These are phyloP conservation scores for Coracias cyanogaster DNA, from an alignment of 2,797 vertebrate species.

Conservation along the genomic window DNA sequence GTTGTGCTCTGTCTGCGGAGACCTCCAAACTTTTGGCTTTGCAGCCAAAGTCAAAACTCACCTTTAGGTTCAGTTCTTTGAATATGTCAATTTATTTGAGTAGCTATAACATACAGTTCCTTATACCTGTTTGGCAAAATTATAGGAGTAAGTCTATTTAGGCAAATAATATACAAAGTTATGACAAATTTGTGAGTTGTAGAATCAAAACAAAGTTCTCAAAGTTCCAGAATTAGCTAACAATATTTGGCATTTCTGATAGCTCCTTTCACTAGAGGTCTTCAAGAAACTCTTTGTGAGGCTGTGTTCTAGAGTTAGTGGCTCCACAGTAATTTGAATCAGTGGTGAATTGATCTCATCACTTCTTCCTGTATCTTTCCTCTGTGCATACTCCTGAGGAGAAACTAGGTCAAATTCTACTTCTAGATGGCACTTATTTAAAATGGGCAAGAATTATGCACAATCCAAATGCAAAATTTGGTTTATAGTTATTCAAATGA, in stretches of 20 bases:
- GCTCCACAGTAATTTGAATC: background rate
- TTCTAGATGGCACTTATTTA: conserved; percentile 18
- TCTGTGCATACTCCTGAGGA: background rate
- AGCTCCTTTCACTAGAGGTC: background rate
- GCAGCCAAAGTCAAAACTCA: background rate
- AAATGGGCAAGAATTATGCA: background rate
- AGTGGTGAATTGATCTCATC: background rate
- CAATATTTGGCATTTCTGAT: background rate
- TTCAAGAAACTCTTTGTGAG: background rate
- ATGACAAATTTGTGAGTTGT: background rate
- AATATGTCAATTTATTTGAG: background rate
- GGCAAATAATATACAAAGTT: background rate
- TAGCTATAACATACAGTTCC: background rate
- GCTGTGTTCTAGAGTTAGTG: background rate
- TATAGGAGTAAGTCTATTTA: background rate
- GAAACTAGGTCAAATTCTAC: conserved; percentile 20
- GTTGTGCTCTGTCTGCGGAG: background rate
- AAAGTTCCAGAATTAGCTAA: background rate
- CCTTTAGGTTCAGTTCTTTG: background rate
- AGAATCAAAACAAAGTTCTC: background rate
- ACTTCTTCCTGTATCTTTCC: background rate
- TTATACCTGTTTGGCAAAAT: background rate
- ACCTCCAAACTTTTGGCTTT: background rate
- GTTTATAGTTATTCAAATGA: conserved; percentile 8
- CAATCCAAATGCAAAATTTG: conserved; percentile 13